Evolutionary conservation across 2,888 invertebrate species (phyloP), one percentile per base, ranked within the genome.

Genomic region (Rotaria magnacalcarata): DNA sequence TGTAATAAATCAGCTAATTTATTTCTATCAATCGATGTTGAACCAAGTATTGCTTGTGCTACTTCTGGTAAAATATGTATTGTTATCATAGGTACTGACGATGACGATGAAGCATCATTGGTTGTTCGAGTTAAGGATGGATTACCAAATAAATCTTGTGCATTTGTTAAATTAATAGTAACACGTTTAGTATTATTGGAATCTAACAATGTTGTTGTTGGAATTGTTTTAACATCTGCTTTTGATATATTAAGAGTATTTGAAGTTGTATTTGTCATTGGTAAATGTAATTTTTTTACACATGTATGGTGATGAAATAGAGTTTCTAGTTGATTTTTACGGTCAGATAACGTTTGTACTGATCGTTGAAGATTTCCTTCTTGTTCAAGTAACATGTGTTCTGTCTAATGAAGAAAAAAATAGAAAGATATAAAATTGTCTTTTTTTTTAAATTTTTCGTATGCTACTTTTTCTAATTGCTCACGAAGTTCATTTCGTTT

Each of bases 401-500:
- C 80, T 8, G 43, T 47, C 80, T 80, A 80, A n/a, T 24, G 8
- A 24, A 47, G n/a, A 47, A 10, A 11, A n/a, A 47, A 14, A 80
- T 8, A 24, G 3, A 47, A 80, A 34, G 2, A 67, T 34, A 14
- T 4, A 14, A 14, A 16, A 14, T 16, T 52, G 11, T 80, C 14
- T 34, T 2, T 47, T 47, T 47, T 24, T 47, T 47, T 4, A 0
- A 47, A n/a, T 50, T 24, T 24, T 47, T 24, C 0, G 75, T 43
- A 16, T 24, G 34, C 34, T 80, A 80, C 80, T 75, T 74, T 94
- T 89, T 96, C 93, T 56, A 98, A 93, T 89, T 94, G 93, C 92
- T 96, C 96, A 88, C 98, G 98, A 90, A 96, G 96, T 91, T 98
- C 97, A 89, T 98, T 94, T 87, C 98, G 93, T 88, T 97, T 94